Base-by-base conservation (phyloP, 1,140 invertebrate species). In the Heterodera schachtii region DNA sequence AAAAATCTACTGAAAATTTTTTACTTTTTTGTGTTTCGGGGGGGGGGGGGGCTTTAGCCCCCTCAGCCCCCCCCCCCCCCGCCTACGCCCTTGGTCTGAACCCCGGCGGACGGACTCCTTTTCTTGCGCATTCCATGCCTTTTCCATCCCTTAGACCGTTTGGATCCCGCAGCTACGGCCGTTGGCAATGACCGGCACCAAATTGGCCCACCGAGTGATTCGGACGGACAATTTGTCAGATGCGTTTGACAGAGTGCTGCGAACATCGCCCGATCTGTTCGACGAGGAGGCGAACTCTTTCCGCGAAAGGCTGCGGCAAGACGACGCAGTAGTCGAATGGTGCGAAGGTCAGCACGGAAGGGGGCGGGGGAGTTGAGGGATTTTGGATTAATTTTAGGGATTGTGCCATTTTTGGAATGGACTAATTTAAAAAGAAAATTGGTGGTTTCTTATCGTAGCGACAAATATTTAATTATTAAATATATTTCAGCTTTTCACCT, bases 161-260 rank as follows among this genome's bases (percentile, higher is more conserved):
- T 84, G 80, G 43, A 85, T 85, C 52, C 84, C 84, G 16, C 85
- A 86, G 77, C 70, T 79, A 13, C 67, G 49, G 4, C 73, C 66
- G 46, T 74, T 82, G 57, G 69, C 82, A 57, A 70, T 82, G 52
- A 86, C 76, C 70, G 84, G 84, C 31, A 86, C 84, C 11, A 83
- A 83, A 79, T 79, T 84, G 66, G 85, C 82, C n/a, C 80, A 81
- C 19, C 75, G 79, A 21, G 82, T 85, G 21, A 73, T 85, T 64
- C 73, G 85, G 75, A 86, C 86, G 78, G 70, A 74, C 64, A 75
- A 78, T 43, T 19, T 85, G 43, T 21, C 71, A 3, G 73, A 80
- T 43, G 44, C 49, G 31, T 83, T 82, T 41, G 78, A 71, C 52
- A 8, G 44, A 47, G 41, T 74, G 46, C 57, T 64, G 46, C 64